Percentiles rank a stretch among this genome's conserved stretches.
These are phyloP conservation scores for Platyscapa corneri DNA, from an alignment of 1,140 invertebrate genomes.

Conservation along the genomic window DNA sequence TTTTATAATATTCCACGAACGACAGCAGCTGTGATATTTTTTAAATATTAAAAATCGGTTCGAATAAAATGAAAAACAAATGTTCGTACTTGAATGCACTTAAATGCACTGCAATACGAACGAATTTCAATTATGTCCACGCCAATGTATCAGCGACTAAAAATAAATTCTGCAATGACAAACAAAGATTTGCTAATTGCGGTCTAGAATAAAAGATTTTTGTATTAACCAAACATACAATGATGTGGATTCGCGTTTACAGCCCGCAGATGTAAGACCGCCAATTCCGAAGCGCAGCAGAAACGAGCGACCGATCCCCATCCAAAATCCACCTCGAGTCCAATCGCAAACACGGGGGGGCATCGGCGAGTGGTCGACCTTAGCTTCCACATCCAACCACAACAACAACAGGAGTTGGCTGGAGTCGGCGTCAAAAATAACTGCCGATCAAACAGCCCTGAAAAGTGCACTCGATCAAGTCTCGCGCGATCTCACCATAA, in stretches of 20 bases:
- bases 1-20: too few species aligned
- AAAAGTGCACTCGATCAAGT: conserved; percentile 50
- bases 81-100: too few species aligned
- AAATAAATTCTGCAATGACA: too few species aligned
- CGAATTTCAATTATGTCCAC: too few species aligned
- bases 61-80: too few species aligned
- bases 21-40: too few species aligned
- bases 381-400: conserved; percentile 30
- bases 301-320: conserved; percentile 65
- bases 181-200: too few species aligned
- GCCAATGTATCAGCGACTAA: too few species aligned
- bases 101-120: too few species aligned
- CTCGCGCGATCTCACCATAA: conserved; percentile 66
- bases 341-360: neutral
- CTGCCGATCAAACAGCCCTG: neutral
- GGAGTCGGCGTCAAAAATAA: neutral
- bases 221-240: too few species aligned
- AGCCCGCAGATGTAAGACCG: conserved; percentile 72
- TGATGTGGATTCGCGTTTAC: conserved; percentile 51
- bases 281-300: conserved; percentile 73
- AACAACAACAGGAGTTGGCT: conserved; percentile 39
- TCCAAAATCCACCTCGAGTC: neutral
- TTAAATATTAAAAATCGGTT: too few species aligned
- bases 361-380: neutral
- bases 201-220: too few species aligned